Conservation (phyloP, 2,797 vertebrate species). For the Poeciliopsis turneri region DNA sequence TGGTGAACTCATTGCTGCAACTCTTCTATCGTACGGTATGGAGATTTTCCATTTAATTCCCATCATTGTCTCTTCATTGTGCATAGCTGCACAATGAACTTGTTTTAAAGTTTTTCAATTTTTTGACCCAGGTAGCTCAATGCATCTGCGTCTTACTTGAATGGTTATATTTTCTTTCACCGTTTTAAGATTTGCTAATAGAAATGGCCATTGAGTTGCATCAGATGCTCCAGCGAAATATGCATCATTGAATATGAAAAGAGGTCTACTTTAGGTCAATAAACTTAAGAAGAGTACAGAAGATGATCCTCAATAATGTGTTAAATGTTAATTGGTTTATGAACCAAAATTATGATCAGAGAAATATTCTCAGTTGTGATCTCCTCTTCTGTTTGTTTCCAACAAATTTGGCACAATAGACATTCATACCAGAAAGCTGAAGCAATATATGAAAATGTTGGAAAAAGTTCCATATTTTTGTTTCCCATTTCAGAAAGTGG, state of each 20-base stretch:
- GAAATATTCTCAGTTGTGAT: not conserved
- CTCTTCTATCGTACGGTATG: not conserved
- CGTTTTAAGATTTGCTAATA: not conserved
- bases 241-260: not conserved
- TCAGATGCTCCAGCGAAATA: not conserved
- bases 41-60: not conserved
- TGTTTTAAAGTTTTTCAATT: not conserved
- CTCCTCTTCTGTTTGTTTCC: not conserved
- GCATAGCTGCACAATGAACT: not conserved
- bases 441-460: not conserved
- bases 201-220: not conserved
- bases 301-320: not conserved
- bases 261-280: not conserved
- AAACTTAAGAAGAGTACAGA: not conserved
- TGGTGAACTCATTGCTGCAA: not conserved
- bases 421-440: not conserved
- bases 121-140: not conserved
- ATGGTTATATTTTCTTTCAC: not conserved
- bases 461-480: not conserved
- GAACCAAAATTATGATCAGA: not conserved
- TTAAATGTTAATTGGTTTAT: not conserved
- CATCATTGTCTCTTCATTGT: not conserved
- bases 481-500: not conserved
- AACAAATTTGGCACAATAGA: not conserved
- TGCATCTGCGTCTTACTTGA: not conserved